phyloP scores from a whole-genome alignment of 2,888 invertebrate genomes.

The Plebejus argus region DNA sequence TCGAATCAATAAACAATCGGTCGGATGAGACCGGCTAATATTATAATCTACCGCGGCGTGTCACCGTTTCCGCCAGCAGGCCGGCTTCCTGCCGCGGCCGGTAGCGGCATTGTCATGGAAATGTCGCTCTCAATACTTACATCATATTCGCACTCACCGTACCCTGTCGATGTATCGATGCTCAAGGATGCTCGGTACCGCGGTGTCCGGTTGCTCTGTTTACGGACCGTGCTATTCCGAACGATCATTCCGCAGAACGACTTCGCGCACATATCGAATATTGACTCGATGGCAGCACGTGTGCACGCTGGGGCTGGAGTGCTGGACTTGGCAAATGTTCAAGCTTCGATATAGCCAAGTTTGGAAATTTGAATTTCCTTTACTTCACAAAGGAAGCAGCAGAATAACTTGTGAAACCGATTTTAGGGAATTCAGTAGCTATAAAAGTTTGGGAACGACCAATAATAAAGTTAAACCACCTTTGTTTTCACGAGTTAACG shows the following conservation, averaged over 20 bases:
- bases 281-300: constrained; percentile 17
- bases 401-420: constrained; percentile 30
- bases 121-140: constrained; percentile 59
- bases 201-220: neutral
- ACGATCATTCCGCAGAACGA: neutral
- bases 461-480: neutral
- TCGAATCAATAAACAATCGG: constrained; percentile 40
- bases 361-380: constrained; percentile 25
- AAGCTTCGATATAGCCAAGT: constrained; percentile 25
- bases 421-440: neutral
- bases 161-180: constrained; percentile 21
- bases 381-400: neutral
- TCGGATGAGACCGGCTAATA: constrained; percentile 37
- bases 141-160: constrained; percentile 42
- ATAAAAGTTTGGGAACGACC: constrained; percentile 4
- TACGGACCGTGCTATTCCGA: neutral
- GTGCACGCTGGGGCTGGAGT: constrained; percentile 4
- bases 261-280: neutral
- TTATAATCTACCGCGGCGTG: constrained; percentile 32
- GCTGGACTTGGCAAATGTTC: constrained; percentile 19
- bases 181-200: neutral
- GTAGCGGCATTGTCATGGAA: constrained; percentile 56
- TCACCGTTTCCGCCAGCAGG: constrained; percentile 44
- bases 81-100: constrained; percentile 49
- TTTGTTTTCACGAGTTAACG: neutral